These are phyloP conservation scores for Potorous gilbertii DNA, from an alignment of 2,797 vertebrate genomes.

Conservation along the genomic window DNA sequence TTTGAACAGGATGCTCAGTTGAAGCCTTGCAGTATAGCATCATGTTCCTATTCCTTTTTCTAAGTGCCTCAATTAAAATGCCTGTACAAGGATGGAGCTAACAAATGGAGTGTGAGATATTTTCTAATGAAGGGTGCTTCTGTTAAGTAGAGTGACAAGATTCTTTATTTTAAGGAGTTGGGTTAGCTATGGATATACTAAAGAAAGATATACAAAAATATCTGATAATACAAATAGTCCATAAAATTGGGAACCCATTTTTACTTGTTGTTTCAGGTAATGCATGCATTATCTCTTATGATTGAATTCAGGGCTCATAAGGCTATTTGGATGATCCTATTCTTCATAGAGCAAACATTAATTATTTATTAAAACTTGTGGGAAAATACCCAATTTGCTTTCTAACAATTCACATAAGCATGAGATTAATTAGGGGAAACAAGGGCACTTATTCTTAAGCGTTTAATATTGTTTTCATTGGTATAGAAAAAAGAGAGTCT, in stretches of 20 bases:
- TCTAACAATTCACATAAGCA: conserved; percentile 10
- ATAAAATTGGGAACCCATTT: conserved; percentile 42
- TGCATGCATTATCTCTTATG: conserved; percentile 41
- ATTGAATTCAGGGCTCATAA: conserved; percentile 45
- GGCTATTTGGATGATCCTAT: conserved; percentile 19
- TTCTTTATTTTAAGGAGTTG: conserved; percentile 35
- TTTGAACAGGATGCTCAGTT: neutral
- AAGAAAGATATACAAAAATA: conserved; percentile 29
- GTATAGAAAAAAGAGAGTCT: neutral
- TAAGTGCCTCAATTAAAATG: conserved; percentile 17
- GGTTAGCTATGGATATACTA: conserved; percentile 8
- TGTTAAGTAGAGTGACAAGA: conserved; percentile 19
- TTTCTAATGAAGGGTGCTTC: conserved; percentile 56
- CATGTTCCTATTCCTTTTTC: neutral
- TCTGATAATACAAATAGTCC: neutral
- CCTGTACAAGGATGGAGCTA: conserved; percentile 18
- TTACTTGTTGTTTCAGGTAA: conserved; percentile 32
- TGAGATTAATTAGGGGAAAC: conserved; percentile 25
- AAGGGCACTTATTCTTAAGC: conserved; percentile 39
- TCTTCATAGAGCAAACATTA: conserved; percentile 49
- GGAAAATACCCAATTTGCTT: conserved; percentile 28
- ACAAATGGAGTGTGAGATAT: conserved; percentile 3
- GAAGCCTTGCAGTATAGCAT: neutral
- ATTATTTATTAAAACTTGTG: conserved; percentile 42
- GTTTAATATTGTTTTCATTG: conserved; percentile 22